phyloP scores from a whole-genome alignment of 2,888 invertebrate genomes.

The Chaitophorus viminalis region DNA sequence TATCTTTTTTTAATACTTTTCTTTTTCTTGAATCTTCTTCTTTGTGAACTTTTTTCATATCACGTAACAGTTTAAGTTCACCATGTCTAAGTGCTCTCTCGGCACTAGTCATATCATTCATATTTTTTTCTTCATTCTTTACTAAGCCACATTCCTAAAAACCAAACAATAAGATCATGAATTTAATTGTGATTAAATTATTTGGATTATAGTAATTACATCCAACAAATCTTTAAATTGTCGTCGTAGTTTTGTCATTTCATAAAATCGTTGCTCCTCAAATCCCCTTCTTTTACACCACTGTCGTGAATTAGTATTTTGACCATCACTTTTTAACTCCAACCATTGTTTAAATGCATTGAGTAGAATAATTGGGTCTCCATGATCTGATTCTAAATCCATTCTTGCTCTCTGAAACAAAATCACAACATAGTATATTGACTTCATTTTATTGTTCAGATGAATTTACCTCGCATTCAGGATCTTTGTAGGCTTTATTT shows the following conservation, averaged over 20 bases:
- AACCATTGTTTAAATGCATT: constrained; percentile 92
- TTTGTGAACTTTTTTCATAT: constrained; percentile 79
- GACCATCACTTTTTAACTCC: constrained; percentile 72
- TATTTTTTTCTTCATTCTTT: constrained; percentile 65
- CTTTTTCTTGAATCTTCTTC: constrained; percentile 77
- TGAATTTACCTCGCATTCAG: constrained; percentile 77
- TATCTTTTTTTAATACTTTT: constrained; percentile 80
- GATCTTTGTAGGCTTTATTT: constrained; percentile 85
- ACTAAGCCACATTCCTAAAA: constrained; percentile 74
- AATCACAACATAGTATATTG: neutral
- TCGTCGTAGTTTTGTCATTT: constrained; percentile 89
- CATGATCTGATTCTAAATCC: constrained; percentile 90
- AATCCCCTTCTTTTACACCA: constrained; percentile 93
- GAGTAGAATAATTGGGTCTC: constrained; percentile 91
- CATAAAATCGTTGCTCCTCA: constrained; percentile 97
- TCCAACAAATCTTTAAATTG: constrained; percentile 87
- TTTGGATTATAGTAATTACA: constrained; percentile 68
- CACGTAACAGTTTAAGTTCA: constrained; percentile 86
- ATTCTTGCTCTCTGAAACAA: constrained; percentile 74
- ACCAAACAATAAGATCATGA: constrained; percentile 13
- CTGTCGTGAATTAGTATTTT: constrained; percentile 68
- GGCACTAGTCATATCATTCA: constrained; percentile 70
- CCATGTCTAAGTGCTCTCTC: constrained; percentile 87
- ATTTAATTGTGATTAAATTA: neutral
- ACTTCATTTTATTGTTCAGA: neutral